Percentiles rank a stretch among this genome's conserved stretches.
phyloP scores from a whole-genome alignment of 92 coral and sea anemone species.

The Isaurus tuberculatus region DNA sequence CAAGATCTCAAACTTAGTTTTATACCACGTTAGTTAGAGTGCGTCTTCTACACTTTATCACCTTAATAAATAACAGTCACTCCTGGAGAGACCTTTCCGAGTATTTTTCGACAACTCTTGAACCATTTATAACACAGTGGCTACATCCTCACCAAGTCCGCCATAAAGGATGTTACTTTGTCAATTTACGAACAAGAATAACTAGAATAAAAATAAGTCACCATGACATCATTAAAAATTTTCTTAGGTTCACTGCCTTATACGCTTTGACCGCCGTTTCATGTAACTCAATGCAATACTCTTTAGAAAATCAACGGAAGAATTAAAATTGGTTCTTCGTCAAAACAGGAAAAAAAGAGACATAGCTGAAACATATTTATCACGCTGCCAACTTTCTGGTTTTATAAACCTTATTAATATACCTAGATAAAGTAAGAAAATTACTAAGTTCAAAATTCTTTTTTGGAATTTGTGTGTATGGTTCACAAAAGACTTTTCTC shows the following conservation, averaged over 20 bases:
- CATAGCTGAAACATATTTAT: too few relatives aligned
- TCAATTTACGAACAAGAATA: background rate
- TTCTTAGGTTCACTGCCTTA: background rate
- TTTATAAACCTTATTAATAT: too few relatives aligned
- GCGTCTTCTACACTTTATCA: slow-evolving; percentile 11
- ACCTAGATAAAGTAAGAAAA: too few relatives aligned
- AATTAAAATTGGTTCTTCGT: too few relatives aligned
- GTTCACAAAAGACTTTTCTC: too few relatives aligned
- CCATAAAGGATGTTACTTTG: background rate
- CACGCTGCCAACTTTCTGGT: too few relatives aligned
- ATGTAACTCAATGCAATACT: too few relatives aligned
- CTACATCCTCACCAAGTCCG: background rate
- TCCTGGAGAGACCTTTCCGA: slow-evolving; percentile 59
- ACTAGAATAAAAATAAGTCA: background rate
- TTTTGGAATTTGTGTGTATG: too few relatives aligned
- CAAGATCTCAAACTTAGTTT: slow-evolving; percentile 1
- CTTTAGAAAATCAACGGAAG: too few relatives aligned
- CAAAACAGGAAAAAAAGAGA: too few relatives aligned
- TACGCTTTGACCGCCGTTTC: background rate
- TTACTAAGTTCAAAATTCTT: too few relatives aligned
- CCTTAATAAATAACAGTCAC: slow-evolving; percentile 65
- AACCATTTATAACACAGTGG: background rate
- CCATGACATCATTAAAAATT: background rate
- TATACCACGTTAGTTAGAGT: slow-evolving; percentile 23
- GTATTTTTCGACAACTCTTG: slow-evolving; percentile 9